Percentiles rank a stretch among this genome's conserved stretches.
Conservation (phyloP, 2,888 invertebrate genomes). For the Agrotis exclamationis region DNA sequence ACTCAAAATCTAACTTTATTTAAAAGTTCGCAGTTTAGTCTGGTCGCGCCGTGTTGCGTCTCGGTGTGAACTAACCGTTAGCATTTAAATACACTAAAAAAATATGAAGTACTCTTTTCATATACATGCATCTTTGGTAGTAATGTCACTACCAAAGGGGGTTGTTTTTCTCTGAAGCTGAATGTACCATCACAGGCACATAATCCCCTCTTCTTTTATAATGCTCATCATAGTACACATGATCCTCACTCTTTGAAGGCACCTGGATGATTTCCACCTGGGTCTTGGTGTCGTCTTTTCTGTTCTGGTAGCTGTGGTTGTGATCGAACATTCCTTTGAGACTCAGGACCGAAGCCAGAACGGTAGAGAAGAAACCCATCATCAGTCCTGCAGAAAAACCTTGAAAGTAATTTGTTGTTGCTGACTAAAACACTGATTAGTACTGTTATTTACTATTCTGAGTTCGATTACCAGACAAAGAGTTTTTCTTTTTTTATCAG, state of each 20-base stretch:
- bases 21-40: too few relatives aligned
- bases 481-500: too few relatives aligned
- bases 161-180: too few relatives aligned
- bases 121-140: too few relatives aligned
- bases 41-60: too few relatives aligned
- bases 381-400: slow-evolving; percentile 78
- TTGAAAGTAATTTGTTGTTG: slow-evolving; percentile 21
- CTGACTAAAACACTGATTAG: not conserved
- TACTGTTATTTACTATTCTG: not conserved
- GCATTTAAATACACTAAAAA: not conserved
- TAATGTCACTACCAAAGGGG: too few relatives aligned
- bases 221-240: slow-evolving; percentile 85
- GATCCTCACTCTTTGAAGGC: slow-evolving; percentile 81
- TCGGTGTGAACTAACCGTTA: too few relatives aligned
- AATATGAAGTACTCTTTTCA: not conserved
- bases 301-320: slow-evolving; percentile 78
- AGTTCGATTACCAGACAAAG: too few relatives aligned
- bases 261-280: slow-evolving; percentile 85
- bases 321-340: slow-evolving; percentile 89
- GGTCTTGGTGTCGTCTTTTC: slow-evolving; percentile 83
- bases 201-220: slow-evolving; percentile 78
- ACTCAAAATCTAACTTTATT: too few relatives aligned
- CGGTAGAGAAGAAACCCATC: slow-evolving; percentile 87
- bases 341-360: slow-evolving; percentile 92
- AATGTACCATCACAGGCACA: slow-evolving; percentile 41